Base-by-base conservation (phyloP, 2,888 invertebrate species). In the Mantis religiosa region DNA sequence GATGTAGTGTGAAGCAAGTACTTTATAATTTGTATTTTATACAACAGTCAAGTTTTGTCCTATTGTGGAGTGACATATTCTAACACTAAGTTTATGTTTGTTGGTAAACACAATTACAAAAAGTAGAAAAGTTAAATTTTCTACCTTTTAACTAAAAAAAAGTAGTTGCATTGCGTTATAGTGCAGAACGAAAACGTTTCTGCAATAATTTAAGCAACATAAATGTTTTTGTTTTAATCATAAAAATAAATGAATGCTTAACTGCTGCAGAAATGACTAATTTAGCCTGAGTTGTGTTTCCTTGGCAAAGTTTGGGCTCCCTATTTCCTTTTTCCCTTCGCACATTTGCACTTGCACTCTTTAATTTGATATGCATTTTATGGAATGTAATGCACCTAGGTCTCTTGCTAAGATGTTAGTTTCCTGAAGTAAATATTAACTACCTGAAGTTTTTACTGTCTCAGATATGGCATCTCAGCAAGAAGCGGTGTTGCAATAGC, bases 221-320 rank as follows among this genome's bases (percentile, higher is more conserved):
- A 30, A 2, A 4, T 30, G 2, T 30, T 4, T 4, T 30, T 4
- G 4, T 4, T 34, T 4, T 8, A 6, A 9, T 41, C 41, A 41
- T 71, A 2, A 71, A 2, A 3, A 25, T 9, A 71, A 20, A 71
- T 20, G 20, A 20, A 20, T 71, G 20, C 20, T 71, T 6, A 71
- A 20, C 54, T 20, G 20, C 54, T 71, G 54, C 54, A 71, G 54
- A 71, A 1, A 71, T 25, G 20, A 71, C 20, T 0, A 20, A 71
- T 20, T 20, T 71, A 20, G 20, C 20, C 3, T 20, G 54, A 71
- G 54, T 54, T n/a, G 82, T 86, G 86, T 83, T 87, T 87, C 88
- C 88, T 88, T 89, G 89, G 89, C 89, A 89, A 89, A 89, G 89
- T 87, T 89, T 89, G 89, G 89, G 89, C 89, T 82, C 30, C n/a